Conservation (phyloP, 2,888 invertebrate genomes). For the Orthosia incerta region DNA sequence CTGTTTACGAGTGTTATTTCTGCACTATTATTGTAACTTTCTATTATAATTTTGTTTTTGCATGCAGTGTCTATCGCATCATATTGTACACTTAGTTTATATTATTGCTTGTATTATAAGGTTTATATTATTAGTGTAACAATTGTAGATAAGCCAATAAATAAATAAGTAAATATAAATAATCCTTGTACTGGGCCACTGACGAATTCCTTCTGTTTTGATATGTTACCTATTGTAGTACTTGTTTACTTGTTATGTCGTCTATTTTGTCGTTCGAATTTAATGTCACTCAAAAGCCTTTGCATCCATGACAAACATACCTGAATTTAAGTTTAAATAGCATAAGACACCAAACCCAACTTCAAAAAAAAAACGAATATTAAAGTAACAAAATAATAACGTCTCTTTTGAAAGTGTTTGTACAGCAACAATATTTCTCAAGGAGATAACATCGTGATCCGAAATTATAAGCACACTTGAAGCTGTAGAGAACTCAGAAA, state of each 20-base stretch:
- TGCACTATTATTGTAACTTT: no score
- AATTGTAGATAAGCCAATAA: no score
- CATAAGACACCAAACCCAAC: neutral
- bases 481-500: slow-evolving; percentile 75
- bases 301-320: neutral
- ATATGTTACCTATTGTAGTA: no score
- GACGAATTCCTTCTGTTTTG: neutral
- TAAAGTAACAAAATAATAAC: slow-evolving; percentile 44
- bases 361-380: slow-evolving; percentile 13
- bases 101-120: no score
- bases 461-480: slow-evolving; percentile 80
- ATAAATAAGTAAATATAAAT: no score
- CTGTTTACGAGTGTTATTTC: no score
- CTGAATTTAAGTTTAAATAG: neutral
- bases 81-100: no score
- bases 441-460: slow-evolving; percentile 74
- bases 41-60: no score
- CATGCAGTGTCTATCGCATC: no score
- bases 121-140: no score
- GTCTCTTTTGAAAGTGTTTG: slow-evolving; percentile 54
- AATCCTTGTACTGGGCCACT: neutral
- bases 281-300: neutral
- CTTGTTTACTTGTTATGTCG: no score
- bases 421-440: slow-evolving; percentile 71
- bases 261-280: no score